Evolutionary conservation across 2,888 invertebrate species (phyloP), one percentile per base, ranked within the genome.

Genomic region (Uropetala carovei): DNA sequence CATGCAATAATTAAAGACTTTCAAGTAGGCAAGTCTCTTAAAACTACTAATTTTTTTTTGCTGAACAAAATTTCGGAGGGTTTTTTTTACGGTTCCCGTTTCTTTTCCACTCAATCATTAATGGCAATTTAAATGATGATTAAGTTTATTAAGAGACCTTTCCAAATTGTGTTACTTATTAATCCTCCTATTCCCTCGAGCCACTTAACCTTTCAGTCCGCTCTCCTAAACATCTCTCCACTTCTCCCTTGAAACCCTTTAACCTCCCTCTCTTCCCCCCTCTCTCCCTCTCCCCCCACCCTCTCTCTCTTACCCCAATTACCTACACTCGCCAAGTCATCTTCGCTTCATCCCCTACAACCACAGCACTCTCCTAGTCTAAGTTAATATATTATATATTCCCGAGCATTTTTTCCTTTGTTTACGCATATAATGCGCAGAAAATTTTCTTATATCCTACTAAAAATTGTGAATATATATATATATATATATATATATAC

Each of bases 81-180:
- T 22, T 58, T 64, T 22, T 58, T 64, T 10, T 60, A 60, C 18
- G 60, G n/a, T 10, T 64, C 59, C 64, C 58, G 43, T n/a, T 56
- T 18, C n/a, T 89, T 43, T 89, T 64, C 43, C 30, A 9, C 64
- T 30, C 30, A 89, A 89, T 89, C 60, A 43, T 89, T 89, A 64
- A 89, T 18, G 56, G 43, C 89, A 60, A 64, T 89, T 43, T 89
- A 30, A 60, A 89, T 89, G 27, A 64, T 64, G 56, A 89, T 89
- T 89, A 89, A 68, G 89, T 89, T 89, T 89, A 60, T 89, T 60
- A 64, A 68, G 89, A 89, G 89, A 89, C 64, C 89, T 30, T 9
- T 89, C n/a, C 89, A 89, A 89, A 89, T 89, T 89, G 64, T 64
- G 89, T 89, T 89, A 89, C 60, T 60, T 60, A 64, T 60, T 64